Evolutionary conservation across 2,888 invertebrate genomes (phyloP).

Genomic region (Cephus pygmeus): DNA sequence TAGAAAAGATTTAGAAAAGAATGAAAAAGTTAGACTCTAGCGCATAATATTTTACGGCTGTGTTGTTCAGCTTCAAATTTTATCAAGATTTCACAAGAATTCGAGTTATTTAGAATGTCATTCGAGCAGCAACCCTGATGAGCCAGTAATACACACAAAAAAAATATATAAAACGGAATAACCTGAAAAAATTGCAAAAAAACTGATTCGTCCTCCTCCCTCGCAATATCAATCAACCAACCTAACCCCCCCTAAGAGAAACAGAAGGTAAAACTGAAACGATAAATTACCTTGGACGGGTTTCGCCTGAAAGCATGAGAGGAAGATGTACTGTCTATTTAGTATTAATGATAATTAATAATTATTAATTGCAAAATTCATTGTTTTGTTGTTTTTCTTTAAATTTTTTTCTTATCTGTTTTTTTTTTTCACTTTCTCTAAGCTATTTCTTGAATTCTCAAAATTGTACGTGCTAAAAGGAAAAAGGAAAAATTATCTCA

Average conservation of each 20-base stretch:
- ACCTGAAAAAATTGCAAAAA: constrained; percentile 25
- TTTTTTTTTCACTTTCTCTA: constrained; percentile 38
- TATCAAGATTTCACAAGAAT: constrained; percentile 5
- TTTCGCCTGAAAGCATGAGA: constrained; percentile 39
- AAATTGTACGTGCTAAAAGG: constrained; percentile 34
- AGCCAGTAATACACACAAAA: constrained; percentile 32
- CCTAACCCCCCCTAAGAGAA: neutral
- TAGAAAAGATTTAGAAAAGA: neutral
- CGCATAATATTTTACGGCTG: neutral
- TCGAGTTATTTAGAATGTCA: neutral
- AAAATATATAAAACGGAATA: constrained; percentile 7
- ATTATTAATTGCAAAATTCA: constrained; percentile 31
- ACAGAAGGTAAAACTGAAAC: constrained; percentile 15
- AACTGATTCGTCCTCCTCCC: constrained; percentile 31
- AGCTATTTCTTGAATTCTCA: constrained; percentile 31
- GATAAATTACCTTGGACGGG: constrained; percentile 36
- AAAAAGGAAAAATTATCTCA: constrained; percentile 19
- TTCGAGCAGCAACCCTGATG: constrained; percentile 49
- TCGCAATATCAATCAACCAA: neutral
- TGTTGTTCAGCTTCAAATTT: neutral
- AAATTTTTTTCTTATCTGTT: constrained; percentile 35
- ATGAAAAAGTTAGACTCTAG: neutral
- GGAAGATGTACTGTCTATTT: constrained; percentile 40
- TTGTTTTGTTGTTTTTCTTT: constrained; percentile 34
- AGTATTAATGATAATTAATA: constrained; percentile 51